phyloP scores from a whole-genome alignment of 2,888 invertebrate species.

The Pristionchus fissidentatus region DNA sequence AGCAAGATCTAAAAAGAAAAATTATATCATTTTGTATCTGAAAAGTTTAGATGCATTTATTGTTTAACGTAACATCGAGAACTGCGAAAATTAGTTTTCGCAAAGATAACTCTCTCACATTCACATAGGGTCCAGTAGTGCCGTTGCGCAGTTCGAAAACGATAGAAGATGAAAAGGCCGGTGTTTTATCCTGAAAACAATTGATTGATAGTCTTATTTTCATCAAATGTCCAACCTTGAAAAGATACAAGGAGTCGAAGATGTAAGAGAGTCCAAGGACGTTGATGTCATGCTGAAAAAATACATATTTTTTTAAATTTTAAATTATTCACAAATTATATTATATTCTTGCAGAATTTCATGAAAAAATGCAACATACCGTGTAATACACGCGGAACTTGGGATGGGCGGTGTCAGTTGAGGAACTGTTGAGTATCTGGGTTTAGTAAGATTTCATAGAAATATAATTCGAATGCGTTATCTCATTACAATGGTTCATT shows the following conservation, averaged over 20 bases:
- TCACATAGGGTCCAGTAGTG: constrained; percentile 37
- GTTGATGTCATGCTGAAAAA: constrained; percentile 41
- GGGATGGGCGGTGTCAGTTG: constrained; percentile 3
- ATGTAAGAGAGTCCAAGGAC: constrained; percentile 8
- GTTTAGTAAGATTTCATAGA: neutral
- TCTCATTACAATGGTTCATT: neutral
- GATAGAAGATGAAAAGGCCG: constrained; percentile 30
- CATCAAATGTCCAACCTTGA: neutral
- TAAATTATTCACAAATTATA: neutral
- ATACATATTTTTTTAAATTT: neutral
- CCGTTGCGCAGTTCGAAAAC: constrained; percentile 39
- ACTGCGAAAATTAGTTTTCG: neutral
- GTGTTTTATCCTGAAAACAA: neutral
- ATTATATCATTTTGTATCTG: neutral
- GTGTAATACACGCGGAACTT: constrained; percentile 38
- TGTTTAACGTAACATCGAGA: no score
- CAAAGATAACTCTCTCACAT: neutral
- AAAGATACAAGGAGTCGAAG: constrained; percentile 2
- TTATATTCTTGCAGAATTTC: no score
- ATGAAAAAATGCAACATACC: neutral
- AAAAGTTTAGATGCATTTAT: neutral
- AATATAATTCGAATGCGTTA: no score
- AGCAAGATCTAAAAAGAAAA: constrained; percentile 17
- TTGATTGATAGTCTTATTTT: neutral
- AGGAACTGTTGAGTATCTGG: constrained; percentile 32